Conservation (phyloP, 2,888 invertebrate species). For the Resseliella maxima region DNA sequence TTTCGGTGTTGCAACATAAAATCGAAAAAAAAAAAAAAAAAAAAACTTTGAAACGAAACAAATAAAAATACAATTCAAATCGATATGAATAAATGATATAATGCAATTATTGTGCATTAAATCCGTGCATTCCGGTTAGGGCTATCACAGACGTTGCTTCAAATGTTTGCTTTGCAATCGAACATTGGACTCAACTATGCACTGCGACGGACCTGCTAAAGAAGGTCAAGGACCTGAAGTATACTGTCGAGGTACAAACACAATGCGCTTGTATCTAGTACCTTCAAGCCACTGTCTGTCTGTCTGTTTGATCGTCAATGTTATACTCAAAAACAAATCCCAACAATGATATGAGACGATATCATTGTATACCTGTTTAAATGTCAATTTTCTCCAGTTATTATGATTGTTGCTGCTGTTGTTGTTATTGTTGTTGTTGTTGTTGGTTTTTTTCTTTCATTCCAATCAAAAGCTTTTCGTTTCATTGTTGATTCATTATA, state of each 20-base stretch:
- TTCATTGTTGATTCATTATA: neutral
- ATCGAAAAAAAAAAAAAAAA: neutral
- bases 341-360: neutral
- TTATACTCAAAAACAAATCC: neutral
- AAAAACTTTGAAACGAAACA: neutral
- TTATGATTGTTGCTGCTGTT: too few species aligned
- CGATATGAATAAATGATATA: too few species aligned
- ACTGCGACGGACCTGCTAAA: slow-evolving; percentile 92
- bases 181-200: slow-evolving; percentile 87
- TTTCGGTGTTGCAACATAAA: neutral
- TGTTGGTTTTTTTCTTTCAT: neutral
- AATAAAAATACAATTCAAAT: neutral
- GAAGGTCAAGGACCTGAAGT: too few species aligned
- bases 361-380: neutral
- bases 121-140: slow-evolving; percentile 68
- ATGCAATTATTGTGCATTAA: neutral
- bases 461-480: neutral
- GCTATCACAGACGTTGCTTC: slow-evolving; percentile 91
- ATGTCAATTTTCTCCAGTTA: neutral
- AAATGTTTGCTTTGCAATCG: slow-evolving; percentile 87
- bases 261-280: neutral
- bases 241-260: slow-evolving; percentile 72
- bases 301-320: neutral
- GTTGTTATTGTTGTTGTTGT: neutral
- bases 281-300: slow-evolving; percentile 45